A percentile compares a stretch with the other conserved stretches of the same genome.
Conservation (phyloP, 2,888 invertebrate species). For the Eulithis prunata region DNA sequence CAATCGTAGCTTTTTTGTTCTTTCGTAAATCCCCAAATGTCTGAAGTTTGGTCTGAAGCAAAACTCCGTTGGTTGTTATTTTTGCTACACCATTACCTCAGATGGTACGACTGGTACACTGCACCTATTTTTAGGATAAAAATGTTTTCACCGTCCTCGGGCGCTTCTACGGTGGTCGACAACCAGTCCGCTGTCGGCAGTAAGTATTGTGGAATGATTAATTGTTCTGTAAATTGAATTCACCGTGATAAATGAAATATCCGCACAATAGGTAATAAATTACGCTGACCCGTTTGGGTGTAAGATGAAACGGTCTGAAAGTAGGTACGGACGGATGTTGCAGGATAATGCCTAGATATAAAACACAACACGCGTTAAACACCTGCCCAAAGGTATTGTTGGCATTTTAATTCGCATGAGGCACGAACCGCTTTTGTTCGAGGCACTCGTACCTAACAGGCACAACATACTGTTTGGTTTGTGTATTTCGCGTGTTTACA, state of each 20-base stretch:
- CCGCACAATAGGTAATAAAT: conserved; percentile 84
- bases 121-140: conserved; percentile 49
- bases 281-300: conserved; percentile 79
- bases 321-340: conserved; percentile 72
- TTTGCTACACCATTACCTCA: neutral
- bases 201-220: conserved; percentile 83
- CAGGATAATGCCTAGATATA: conserved; percentile 66
- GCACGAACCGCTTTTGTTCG: conserved; percentile 52
- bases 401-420: conserved; percentile 62
- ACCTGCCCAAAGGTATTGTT: conserved; percentile 68
- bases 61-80: neutral
- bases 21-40: neutral
- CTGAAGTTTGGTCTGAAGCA: neutral
- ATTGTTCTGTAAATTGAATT: conserved; percentile 84
- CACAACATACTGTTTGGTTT: conserved; percentile 22
- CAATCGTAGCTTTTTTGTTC: neutral
- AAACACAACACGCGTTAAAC: conserved; percentile 73
- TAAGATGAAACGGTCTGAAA: conserved; percentile 80
- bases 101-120: conserved; percentile 2
- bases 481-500: conserved; percentile 21
- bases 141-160: conserved; percentile 58
- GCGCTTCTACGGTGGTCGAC: conserved; percentile 58
- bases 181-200: conserved; percentile 76
- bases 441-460: conserved; percentile 22
- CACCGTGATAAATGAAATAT: conserved; percentile 84